Evolutionary conservation across 2,888 invertebrate genomes (phyloP).

Genomic region (Sphecodes monilicornis): DNA sequence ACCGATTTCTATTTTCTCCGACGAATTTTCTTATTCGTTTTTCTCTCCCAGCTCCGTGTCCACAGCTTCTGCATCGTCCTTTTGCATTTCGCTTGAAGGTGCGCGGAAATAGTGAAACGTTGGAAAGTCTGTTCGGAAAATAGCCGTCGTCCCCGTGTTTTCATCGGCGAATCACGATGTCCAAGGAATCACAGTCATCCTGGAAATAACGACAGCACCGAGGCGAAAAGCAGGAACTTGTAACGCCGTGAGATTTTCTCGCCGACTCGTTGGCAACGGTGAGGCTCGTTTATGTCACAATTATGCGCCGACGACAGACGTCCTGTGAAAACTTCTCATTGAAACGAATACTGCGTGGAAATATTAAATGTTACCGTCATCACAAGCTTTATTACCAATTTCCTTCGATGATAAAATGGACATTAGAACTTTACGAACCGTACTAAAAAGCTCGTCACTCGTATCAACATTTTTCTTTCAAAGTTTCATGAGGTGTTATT

Average conservation of each 20-base stretch:
- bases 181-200: background rate
- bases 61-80: background rate
- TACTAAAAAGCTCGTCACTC: background rate
- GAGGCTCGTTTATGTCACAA: background rate
- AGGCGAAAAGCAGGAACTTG: background rate
- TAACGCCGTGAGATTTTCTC: background rate
- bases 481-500: too few relatives aligned
- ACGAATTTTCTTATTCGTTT: background rate
- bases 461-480: background rate
- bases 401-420: background rate
- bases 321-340: background rate
- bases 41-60: background rate
- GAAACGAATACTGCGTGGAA: background rate
- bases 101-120: conserved; percentile 19
- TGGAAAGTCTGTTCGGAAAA: conserved; percentile 15
- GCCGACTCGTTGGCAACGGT: background rate
- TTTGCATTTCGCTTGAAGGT: background rate
- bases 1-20: background rate
- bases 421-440: background rate
- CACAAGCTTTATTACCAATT: background rate
- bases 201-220: conserved; percentile 2
- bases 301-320: background rate
- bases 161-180: background rate
- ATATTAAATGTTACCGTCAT: background rate
- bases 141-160: background rate